phyloP scores from a whole-genome alignment of 2,888 invertebrate species.

The Macaria liturata region DNA sequence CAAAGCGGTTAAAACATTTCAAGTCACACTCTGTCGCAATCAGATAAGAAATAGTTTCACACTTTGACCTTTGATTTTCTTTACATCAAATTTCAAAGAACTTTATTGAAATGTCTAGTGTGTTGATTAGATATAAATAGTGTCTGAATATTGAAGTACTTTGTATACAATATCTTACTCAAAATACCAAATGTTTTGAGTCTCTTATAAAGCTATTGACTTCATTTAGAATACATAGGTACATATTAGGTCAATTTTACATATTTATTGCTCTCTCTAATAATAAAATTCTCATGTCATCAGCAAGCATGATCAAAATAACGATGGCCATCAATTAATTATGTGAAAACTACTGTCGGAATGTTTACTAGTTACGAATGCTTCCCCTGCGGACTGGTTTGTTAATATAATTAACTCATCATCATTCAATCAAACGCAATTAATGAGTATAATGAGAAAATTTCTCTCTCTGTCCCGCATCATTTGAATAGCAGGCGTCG shows the following conservation, averaged over 20 bases:
- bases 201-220: too few relatives aligned
- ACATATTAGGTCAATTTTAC: too few relatives aligned
- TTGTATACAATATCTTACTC: too few relatives aligned
- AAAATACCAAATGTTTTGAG: too few relatives aligned
- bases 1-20: constrained; percentile 9
- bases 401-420: constrained; percentile 26
- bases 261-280: too few relatives aligned
- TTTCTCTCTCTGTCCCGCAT: constrained; percentile 24
- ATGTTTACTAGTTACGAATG: constrained; percentile 8
- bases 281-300: too few relatives aligned
- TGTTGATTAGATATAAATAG: too few relatives aligned
- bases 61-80: constrained; percentile 15
- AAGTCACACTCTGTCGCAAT: constrained; percentile 15
- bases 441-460: constrained; percentile 17
- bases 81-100: not conserved
- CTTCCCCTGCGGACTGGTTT: constrained; percentile 17
- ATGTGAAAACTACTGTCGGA: constrained; percentile 10
- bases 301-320: not conserved
- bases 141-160: too few relatives aligned
- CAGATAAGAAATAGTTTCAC: constrained; percentile 26
- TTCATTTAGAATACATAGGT: too few relatives aligned
- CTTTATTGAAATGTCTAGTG: too few relatives aligned
- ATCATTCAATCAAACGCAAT: constrained; percentile 18
- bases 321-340: not conserved
- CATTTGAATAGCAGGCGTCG: constrained; percentile 16